Conservation (phyloP, 2,113 vertebrate genomes). For the Sula dactylatra region DNA sequence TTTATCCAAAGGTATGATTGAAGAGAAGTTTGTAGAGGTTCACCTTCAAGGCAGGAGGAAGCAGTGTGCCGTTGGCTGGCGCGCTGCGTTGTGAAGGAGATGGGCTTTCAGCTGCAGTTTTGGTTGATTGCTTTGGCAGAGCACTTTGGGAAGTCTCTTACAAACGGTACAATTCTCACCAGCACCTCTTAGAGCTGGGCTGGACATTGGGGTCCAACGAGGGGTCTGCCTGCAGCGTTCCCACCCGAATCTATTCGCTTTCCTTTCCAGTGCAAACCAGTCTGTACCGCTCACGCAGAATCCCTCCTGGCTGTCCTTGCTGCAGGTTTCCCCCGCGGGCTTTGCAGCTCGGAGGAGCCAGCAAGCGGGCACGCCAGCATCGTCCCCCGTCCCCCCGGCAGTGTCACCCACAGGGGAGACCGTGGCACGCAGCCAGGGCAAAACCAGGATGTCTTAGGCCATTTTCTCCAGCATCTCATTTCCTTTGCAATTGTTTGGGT, state of each 20-base stretch:
- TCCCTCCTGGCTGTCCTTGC: not conserved
- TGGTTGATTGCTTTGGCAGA: not conserved
- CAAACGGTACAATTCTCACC: fast-evolving
- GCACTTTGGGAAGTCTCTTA: not conserved
- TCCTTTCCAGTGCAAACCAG: not conserved
- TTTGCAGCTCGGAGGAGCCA: not conserved
- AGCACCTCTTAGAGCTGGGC: not conserved
- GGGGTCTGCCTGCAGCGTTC: not conserved
- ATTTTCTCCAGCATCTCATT: not conserved
- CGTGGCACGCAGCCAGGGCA: not conserved
- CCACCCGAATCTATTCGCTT: not conserved
- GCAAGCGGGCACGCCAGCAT: fast-evolving
- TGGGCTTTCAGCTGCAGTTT: not conserved
- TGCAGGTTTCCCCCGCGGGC: not conserved
- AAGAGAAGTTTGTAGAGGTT: not conserved
- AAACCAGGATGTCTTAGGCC: not conserved
- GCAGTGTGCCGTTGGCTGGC: not conserved
- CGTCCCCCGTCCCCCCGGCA: fast-evolving
- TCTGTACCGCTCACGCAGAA: fast-evolving
- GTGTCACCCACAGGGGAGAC: not conserved
- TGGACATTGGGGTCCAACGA: fast-evolving
- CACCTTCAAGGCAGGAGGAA: not conserved
- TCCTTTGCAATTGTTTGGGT: not conserved
- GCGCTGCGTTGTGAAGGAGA: not conserved
- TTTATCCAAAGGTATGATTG: not conserved